These are phyloP conservation scores for Leptodirus hochenwartii DNA, from an alignment of 2,888 invertebrate species.

Conservation along the genomic window DNA sequence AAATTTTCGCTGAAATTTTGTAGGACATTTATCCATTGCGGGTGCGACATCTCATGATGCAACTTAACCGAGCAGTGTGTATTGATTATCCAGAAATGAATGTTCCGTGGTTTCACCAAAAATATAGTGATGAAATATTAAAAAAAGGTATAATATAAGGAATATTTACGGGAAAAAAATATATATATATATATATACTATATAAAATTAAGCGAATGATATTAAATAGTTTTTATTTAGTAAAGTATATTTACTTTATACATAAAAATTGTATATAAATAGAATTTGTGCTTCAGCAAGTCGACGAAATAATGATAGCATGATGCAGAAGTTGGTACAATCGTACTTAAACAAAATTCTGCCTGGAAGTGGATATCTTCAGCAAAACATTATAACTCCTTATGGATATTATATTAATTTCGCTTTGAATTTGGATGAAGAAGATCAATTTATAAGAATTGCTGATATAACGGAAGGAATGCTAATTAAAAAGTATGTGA, in stretches of 20 bases:
- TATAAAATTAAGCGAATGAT: not conserved
- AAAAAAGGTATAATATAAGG: slow-evolving; percentile 23
- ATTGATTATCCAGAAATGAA: slow-evolving; percentile 41
- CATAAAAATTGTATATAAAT: too few relatives aligned
- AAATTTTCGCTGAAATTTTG: slow-evolving; percentile 13
- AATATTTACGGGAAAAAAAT: not conserved
- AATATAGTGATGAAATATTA: slow-evolving; percentile 33
- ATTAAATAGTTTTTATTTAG: not conserved
- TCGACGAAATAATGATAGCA: too few relatives aligned
- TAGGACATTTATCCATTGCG: slow-evolving; percentile 34
- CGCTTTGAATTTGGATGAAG: slow-evolving; percentile 18
- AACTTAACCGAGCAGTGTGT: slow-evolving; percentile 42
- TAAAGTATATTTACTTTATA: too few relatives aligned
- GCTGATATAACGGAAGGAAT: not conserved
- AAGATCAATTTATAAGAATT: slow-evolving; percentile 13
- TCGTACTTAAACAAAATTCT: slow-evolving; percentile 19
- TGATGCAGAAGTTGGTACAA: too few relatives aligned
- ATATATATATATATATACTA: not conserved
- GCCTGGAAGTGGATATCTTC: slow-evolving; percentile 16
- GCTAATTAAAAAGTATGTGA: too few relatives aligned
- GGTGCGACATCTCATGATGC: slow-evolving; percentile 37
- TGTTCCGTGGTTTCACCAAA: slow-evolving; percentile 48
- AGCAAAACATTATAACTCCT: slow-evolving; percentile 22
- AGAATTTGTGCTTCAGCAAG: too few relatives aligned
- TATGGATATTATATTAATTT: slow-evolving; percentile 30